Evolutionary conservation across 2,797 vertebrate species (phyloP).

Genomic region (Setipinna tenuifilis): DNA sequence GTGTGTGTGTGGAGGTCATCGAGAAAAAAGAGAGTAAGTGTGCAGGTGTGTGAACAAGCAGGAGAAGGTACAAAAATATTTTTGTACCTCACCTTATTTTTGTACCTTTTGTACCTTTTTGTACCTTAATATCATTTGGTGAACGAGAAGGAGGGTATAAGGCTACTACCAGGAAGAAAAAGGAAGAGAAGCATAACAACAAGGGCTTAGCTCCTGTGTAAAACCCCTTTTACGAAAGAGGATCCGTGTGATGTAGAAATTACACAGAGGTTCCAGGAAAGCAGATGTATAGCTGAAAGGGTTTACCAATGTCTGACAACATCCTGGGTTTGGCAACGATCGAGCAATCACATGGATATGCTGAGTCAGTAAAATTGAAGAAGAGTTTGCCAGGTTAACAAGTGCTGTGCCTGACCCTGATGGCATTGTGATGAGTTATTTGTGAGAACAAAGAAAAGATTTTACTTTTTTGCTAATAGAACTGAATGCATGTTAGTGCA

Average conservation of each 20-base stretch:
- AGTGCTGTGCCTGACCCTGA: background rate
- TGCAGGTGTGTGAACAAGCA: background rate
- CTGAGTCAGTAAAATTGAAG: too few species aligned
- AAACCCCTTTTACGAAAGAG: background rate
- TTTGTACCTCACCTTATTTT: too few species aligned
- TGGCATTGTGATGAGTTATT: background rate
- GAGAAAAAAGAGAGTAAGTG: background rate
- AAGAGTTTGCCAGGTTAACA: background rate
- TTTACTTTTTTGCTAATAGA: background rate
- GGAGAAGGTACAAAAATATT: too few species aligned
- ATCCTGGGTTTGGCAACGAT: too few species aligned
- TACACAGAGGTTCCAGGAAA: background rate
- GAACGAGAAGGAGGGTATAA: too few species aligned
- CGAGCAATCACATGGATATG: background rate
- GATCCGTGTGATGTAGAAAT: background rate
- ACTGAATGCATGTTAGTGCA: too few species aligned
- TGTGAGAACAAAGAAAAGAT: background rate
- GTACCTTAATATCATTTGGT: too few species aligned
- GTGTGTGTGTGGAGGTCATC: background rate
- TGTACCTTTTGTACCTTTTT: too few species aligned
- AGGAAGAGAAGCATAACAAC: background rate
- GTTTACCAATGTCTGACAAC: too few species aligned
- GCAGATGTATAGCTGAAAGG: background rate
- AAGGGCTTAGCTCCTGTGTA: background rate
- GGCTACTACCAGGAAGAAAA: background rate